Evolutionary conservation across 2,888 invertebrate species (phyloP), one percentile per base, ranked within the genome.

Genomic region (Gortyna flavago): DNA sequence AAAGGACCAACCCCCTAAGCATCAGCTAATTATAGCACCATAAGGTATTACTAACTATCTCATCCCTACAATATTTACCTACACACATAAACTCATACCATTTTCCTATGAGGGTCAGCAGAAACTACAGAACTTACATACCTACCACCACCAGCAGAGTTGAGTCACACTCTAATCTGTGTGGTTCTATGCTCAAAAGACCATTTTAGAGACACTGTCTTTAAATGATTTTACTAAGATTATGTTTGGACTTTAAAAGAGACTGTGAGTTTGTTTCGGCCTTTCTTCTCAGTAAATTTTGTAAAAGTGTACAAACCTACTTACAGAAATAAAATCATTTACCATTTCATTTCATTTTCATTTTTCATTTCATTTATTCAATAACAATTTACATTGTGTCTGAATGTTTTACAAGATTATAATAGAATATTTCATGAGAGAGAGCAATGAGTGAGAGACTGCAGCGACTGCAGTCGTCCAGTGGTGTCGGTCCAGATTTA

Each of bases 11-110:
- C 38, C 57, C 57, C 65, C 38, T 41, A 25, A 51, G 9, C 16
- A 32, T 51, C 11, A 77, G 32, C 13, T 66, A 65, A 48, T 57
- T 66, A 59, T 57, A 64, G 16, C 64, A 59, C 16, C 9, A 0
- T 65, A 51, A 51, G 73, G 41, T 32, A 32, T 11, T n/a, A 64
- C 41, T 41, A 51, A 59, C n/a, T 13, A 59, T 35, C 21, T 1
- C 21, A 69, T 32, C 2, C 16, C 21, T 62, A 70, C 8, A 44
- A 79, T 75, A 74, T 35, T 35, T 29, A 16, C 44, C 1, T n/a
- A 62, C 29, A 29, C n/a, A 29, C 57, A 61, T 32, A 8, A 32
- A 32, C 21, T 35, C 61, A 35, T 21, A 21, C 32, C 21, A 62
- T 62, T 21, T 32, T 32, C 21, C 0, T 1, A 32, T 61, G 3